A percentile compares a stretch with the other conserved stretches of the same genome.
Evolutionary conservation across 2,888 invertebrate species (phyloP).

Genomic region (Apodemia hepburni): DNA sequence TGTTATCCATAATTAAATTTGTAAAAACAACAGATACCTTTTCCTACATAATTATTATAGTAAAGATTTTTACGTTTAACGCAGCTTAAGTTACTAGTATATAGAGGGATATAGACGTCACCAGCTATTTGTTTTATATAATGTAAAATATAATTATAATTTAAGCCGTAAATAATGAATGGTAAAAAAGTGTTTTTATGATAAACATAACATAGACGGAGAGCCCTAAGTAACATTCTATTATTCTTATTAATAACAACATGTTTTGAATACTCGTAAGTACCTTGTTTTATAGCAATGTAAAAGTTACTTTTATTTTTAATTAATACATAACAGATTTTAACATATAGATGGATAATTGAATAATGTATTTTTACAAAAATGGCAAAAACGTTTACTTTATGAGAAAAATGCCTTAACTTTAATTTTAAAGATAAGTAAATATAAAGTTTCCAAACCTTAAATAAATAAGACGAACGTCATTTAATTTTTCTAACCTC

Average conservation of each 20-base stretch:
- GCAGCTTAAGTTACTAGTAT: neutral
- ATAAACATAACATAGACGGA: neutral
- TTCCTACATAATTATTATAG: too few relatives aligned
- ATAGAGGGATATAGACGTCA: neutral
- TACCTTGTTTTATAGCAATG: too few relatives aligned
- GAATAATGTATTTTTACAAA: neutral
- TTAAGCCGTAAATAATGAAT: too few relatives aligned
- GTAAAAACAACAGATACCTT: slow-evolving; percentile 1
- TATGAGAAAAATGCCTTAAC: too few relatives aligned
- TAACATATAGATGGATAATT: neutral
- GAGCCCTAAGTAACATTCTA: too few relatives aligned
- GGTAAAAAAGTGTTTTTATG: neutral
- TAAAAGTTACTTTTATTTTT: neutral
- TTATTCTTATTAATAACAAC: too few relatives aligned
- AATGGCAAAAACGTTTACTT: neutral
- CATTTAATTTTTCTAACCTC: neutral
- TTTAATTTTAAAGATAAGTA: too few relatives aligned
- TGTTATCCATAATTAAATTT: too few relatives aligned
- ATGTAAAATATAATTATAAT: too few relatives aligned
- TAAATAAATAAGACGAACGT: neutral
- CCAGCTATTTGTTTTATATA: too few relatives aligned
- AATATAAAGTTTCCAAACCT: neutral
- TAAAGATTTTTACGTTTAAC: neutral
- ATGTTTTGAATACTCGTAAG: too few relatives aligned
- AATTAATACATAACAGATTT: neutral